Base-by-base conservation (phyloP, 2,888 invertebrate species). In the Nemotelus pantherinus region DNA sequence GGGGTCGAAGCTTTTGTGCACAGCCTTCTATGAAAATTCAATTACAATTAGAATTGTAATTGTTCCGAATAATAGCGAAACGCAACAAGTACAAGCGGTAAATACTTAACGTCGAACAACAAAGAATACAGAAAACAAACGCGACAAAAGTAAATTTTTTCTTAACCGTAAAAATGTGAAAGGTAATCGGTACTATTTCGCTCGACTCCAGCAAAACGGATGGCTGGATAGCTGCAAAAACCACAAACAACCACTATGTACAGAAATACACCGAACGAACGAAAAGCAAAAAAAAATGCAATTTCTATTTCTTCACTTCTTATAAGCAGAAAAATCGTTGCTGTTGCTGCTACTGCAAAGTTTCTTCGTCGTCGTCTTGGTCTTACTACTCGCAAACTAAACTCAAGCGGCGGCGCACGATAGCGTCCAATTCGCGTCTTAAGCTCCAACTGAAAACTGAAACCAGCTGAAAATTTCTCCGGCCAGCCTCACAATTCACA, bases 391-490 rank as follows among this genome's bases (percentile, higher is more conserved):
- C 4, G 25, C 9, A 58, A 2, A 58, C 58, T 2, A 58, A 39
- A 58, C 25, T n/a, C 5, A 9, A n/a, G 9, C 41, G 41, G 63
- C 63, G 47, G 39, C 48, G 41, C 10, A 48, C 41, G 48, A 60
- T 9, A 47, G 39, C 43, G 9, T 48, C 25, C 74, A 60, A 60
- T 72, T 57, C 58, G 72, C 57, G 58, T 72, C 57, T 72, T 57
- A 72, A 72, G 58, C 74, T 74, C 74, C 74, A 48, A 74, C 74
- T 63, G 63, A 74, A 82, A 85, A 86, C 85, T 86, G 85, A 86
- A 25, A 25, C 25, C 25, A 25, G 25, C 85, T 84, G 84, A 83
- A 85, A 85, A 86, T 86, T 85, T 86, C 85, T 85, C 85, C 84
- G 82, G 83, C 76, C 78, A 50, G 63, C 74, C 25, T 3, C 60